A percentile compares a stretch with the other conserved stretches of the same genome.
Evolutionary conservation across 2,797 vertebrate species (phyloP).

Genomic region (Gymnothorax javanicus): DNA sequence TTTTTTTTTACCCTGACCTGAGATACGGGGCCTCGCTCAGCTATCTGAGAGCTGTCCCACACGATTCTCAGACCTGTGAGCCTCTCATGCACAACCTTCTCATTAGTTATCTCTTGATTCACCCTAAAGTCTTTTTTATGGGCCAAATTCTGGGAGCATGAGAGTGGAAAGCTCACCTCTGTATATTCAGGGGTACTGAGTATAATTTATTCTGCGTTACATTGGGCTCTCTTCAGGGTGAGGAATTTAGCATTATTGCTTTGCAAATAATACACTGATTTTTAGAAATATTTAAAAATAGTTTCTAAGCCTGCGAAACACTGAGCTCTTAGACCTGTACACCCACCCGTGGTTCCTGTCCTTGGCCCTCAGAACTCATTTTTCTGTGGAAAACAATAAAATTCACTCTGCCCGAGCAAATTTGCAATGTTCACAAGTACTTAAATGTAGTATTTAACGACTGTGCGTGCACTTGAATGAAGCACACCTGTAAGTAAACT

Average conservation of each 20-base stretch:
- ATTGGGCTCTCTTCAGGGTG: too few relatives aligned
- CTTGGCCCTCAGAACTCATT: too few relatives aligned
- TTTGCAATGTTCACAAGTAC: too few relatives aligned
- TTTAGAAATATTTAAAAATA: neutral
- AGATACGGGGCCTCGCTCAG: neutral
- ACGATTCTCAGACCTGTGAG: neutral
- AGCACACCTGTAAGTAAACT: too few relatives aligned
- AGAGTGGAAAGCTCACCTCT: too few relatives aligned
- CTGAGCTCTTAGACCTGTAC: neutral
- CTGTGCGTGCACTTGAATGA: too few relatives aligned
- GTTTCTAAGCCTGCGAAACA: neutral
- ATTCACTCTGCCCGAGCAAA: neutral
- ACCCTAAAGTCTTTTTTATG: neutral
- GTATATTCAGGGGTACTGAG: too few relatives aligned
- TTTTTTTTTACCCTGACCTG: neutral
- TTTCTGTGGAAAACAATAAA: too few relatives aligned
- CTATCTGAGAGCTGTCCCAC: neutral
- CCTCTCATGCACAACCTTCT: neutral
- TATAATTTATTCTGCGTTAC: too few relatives aligned
- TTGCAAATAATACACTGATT: neutral
- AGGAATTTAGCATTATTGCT: too few relatives aligned
- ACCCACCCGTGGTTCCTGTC: neutral
- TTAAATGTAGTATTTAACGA: too few relatives aligned
- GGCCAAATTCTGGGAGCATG: too few relatives aligned
- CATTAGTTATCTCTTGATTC: neutral